These are phyloP conservation scores for Notodonta ziczac DNA, from an alignment of 2,888 invertebrate genomes.

Conservation along the genomic window DNA sequence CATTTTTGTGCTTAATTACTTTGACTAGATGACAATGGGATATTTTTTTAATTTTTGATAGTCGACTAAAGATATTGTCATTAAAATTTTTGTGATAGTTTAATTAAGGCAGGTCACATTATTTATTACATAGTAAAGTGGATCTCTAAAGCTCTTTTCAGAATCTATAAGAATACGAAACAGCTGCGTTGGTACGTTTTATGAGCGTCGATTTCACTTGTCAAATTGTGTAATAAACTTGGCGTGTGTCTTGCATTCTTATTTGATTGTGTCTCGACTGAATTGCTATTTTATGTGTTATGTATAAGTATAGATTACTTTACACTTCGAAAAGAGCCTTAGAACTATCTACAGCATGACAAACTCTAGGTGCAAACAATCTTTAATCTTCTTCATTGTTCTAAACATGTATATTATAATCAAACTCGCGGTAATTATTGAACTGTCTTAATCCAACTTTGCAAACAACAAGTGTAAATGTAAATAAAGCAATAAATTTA, in stretches of 20 bases:
- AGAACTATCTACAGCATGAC: too few species aligned
- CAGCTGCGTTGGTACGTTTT: constrained; percentile 48
- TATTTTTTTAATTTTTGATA: too few species aligned
- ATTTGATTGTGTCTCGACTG: constrained; percentile 57
- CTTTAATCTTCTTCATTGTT: too few species aligned
- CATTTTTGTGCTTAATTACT: too few species aligned
- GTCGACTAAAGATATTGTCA: too few species aligned
- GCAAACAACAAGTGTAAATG: constrained; percentile 29
- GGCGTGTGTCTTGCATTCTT: constrained; percentile 45
- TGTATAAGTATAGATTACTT: constrained; percentile 54
- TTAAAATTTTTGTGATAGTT: too few species aligned
- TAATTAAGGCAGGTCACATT: too few species aligned
- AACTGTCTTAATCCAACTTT: constrained; percentile 13
- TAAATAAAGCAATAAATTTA: constrained; percentile 12
- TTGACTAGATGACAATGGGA: too few species aligned
- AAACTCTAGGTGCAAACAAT: too few species aligned
- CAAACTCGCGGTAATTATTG: constrained; percentile 25
- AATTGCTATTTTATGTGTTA: constrained; percentile 56
- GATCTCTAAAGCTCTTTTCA: too few species aligned
- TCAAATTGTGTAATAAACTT: constrained; percentile 64
- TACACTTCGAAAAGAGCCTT: constrained; percentile 31
- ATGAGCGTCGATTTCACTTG: constrained; percentile 58
- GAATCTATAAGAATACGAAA: constrained; percentile 1
- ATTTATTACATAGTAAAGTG: too few species aligned
- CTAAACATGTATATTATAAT: constrained; percentile 15